These are phyloP conservation scores for Pteronotus mesoamericanus DNA, from an alignment of 2,797 vertebrate genomes.

Conservation along the genomic window DNA sequence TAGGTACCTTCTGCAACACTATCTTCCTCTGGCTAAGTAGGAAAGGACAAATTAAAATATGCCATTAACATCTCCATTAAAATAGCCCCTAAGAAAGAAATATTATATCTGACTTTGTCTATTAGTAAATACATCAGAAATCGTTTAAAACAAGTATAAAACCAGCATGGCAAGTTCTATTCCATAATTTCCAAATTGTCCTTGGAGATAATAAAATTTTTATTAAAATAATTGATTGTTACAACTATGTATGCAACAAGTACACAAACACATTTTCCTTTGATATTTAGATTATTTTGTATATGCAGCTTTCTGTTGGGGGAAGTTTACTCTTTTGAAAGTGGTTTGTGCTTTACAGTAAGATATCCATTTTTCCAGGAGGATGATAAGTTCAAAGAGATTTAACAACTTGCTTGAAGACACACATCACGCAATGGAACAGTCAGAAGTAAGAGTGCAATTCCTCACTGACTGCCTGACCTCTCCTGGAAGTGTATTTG, in stretches of 20 bases:
- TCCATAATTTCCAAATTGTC: constrained; percentile 34
- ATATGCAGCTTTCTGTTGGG: background rate
- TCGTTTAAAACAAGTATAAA: background rate
- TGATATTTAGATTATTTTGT: background rate
- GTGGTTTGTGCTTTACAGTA: background rate
- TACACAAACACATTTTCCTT: background rate
- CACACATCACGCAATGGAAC: background rate
- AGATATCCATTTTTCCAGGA: background rate
- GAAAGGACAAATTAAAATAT: background rate
- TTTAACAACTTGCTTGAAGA: constrained; percentile 1
- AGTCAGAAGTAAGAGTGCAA: background rate
- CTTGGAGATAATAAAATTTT: background rate
- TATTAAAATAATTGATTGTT: background rate
- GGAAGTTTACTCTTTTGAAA: background rate
- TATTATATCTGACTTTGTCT: constrained; percentile 5
- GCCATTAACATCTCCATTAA: background rate
- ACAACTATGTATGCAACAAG: background rate
- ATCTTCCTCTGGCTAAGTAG: background rate
- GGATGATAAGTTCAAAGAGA: background rate
- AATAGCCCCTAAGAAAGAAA: background rate
- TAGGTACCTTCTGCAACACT: background rate
- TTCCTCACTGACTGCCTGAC: background rate
- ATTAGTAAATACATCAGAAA: background rate
- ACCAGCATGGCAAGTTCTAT: background rate
- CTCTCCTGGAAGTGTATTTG: background rate